Percentiles rank a stretch among this genome's conserved stretches.
Conservation (phyloP, 2,113 vertebrate genomes). For the Canis aureus region DNA sequence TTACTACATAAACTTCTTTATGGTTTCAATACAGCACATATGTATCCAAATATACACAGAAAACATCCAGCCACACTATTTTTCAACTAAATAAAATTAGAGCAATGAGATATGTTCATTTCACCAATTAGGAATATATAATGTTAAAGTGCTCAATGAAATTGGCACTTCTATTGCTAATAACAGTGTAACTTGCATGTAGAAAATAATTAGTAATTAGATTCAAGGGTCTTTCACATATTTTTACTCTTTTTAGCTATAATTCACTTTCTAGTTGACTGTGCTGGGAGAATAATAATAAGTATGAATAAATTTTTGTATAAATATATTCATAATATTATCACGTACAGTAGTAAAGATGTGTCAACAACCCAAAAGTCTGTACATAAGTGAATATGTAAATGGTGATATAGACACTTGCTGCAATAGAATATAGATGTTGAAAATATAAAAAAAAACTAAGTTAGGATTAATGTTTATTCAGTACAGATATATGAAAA, state of each 20-base stretch:
- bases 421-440: not conserved
- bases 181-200: not conserved
- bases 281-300: not conserved
- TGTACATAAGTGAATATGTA: not conserved
- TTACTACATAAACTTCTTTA: not conserved
- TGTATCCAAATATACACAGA: not conserved
- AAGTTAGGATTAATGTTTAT: not conserved
- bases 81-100: not conserved
- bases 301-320: not conserved
- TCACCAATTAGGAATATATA: not conserved
- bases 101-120: not conserved
- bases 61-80: not conserved
- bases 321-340: not conserved
- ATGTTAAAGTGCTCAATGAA: not conserved
- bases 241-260: not conserved
- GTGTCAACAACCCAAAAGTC: not conserved
- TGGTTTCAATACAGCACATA: not conserved
- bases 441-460: not conserved
- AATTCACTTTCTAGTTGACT: not conserved
- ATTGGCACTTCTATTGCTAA: not conserved
- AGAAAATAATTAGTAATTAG: constrained; percentile 22
- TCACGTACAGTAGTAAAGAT: not conserved
- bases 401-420: not conserved
- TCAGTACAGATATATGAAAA: not conserved
- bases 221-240: not conserved